Conservation (phyloP, 1,140 invertebrate species). For the Rhizoglyphus robini region DNA sequence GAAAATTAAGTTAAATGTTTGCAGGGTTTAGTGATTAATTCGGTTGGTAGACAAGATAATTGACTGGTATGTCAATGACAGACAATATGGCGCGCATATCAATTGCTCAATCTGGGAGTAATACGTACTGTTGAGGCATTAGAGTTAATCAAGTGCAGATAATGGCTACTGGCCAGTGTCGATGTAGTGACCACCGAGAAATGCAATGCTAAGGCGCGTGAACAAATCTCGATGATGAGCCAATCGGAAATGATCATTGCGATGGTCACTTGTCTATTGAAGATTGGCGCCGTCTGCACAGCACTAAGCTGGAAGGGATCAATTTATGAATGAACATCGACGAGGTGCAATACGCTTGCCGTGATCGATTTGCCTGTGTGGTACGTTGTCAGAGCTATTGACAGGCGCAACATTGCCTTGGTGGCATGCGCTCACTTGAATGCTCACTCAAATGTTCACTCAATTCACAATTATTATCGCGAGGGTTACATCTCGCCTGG, state of each 20-base stretch:
- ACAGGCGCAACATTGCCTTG: no score
- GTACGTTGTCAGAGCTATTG: no score
- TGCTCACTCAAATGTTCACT: no score
- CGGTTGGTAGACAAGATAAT: background rate
- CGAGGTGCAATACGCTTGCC: background rate
- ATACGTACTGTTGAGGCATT: background rate
- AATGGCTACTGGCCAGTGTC: background rate
- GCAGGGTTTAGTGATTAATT: background rate
- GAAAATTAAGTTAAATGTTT: background rate
- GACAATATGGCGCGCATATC: background rate
- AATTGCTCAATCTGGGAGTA: background rate
- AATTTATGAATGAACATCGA: background rate
- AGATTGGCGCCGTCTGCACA: background rate
- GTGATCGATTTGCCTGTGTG: background rate
- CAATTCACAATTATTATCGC: no score
- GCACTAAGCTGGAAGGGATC: background rate
- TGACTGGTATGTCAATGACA: background rate
- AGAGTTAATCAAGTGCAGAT: background rate
- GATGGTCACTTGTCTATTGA: background rate
- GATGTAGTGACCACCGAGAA: background rate
- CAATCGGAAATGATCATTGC: background rate
- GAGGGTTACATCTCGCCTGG: no score
- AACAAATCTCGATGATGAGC: slow-evolving; percentile 13
- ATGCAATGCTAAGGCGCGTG: background rate
- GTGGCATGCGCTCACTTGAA: no score